Percentiles rank a stretch among this genome's conserved stretches.
These are phyloP conservation scores for Acleris cristana DNA, from an alignment of 2,888 invertebrate species.

Conservation along the genomic window DNA sequence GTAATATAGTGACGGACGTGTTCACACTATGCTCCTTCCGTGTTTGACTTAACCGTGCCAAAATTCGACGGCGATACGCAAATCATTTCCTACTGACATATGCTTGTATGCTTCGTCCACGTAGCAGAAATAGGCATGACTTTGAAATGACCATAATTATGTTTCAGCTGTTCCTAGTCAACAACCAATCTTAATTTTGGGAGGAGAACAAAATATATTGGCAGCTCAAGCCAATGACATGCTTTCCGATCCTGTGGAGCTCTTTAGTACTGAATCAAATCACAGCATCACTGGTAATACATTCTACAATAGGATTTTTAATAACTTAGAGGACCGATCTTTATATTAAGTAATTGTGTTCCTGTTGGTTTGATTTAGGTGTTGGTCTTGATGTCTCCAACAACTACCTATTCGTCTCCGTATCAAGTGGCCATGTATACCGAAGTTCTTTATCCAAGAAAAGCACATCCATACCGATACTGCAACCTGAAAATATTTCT, in stretches of 20 bases:
- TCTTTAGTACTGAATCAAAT: constrained; percentile 82
- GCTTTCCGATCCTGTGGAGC: constrained; percentile 86
- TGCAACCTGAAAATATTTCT: constrained; percentile 83
- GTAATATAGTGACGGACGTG: too few relatives aligned
- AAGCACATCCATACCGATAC: constrained; percentile 73
- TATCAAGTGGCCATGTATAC: constrained; percentile 87
- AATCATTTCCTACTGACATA: too few relatives aligned
- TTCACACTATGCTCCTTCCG: too few relatives aligned
- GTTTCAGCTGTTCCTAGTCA: constrained; percentile 85
- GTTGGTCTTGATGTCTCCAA: constrained; percentile 90
- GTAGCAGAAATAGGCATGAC: not conserved
- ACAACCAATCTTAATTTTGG: constrained; percentile 88
- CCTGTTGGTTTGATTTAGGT: constrained; percentile 71
- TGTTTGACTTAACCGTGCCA: too few relatives aligned
- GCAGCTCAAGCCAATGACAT: constrained; percentile 87
- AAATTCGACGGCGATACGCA: too few relatives aligned
- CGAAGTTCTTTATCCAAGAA: constrained; percentile 78
- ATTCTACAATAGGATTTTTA: not conserved
- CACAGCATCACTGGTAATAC: constrained; percentile 70
- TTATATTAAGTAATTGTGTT: too few relatives aligned
- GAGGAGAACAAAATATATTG: constrained; percentile 87
- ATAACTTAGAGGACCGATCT: too few relatives aligned
- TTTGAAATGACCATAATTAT: constrained; percentile 35
- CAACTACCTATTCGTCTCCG: constrained; percentile 90
- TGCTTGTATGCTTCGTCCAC: too few relatives aligned